Evolutionary conservation across 2,888 invertebrate genomes (phyloP), one percentile per base, ranked within the genome.

Genomic region (Dugesia japonica): DNA sequence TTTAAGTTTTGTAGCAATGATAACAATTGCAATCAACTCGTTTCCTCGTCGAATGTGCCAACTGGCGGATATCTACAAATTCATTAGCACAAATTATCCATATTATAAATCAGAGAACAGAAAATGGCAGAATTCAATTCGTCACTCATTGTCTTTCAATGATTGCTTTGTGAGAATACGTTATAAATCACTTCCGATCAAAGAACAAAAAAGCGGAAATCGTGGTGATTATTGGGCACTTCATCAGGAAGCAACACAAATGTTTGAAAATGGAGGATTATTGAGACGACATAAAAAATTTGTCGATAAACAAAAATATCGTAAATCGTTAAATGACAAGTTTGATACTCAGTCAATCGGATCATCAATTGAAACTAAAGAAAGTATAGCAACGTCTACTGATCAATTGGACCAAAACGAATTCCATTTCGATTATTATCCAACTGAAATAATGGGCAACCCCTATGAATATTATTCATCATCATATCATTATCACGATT

Each of bases 1-100:
- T n/a, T 4, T 56, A n/a, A 56, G 56, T 56, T 56, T 56, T n/a
- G 56, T 56, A 56, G 56, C 56, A 56, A 56, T 56, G 56, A 56
- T 56, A 13, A 56, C 56, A n/a, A 56, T 56, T 23, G 56, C 56
- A 4, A 56, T 56, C n/a, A 23, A 56, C n/a, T 56, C 56, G 7
- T 56, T n/a, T 56, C 56, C 56, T n/a, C 23, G 20, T n/a, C n/a
- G 23, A 23, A 56, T 56, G 56, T 56, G 56, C 17, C 56, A 56
- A 56, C 17, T 56, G n/a, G 4, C 56, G n/a, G 56, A 56, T n/a
- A 56, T 56, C n/a, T 56, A 56, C 23, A 56, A 56, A 56, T 56
- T 56, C 23, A 56, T 56, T n/a, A 56, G 56, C 56, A 13, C 56
- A 7, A 56, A 56, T 56, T 56, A 56, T 56, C n/a, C 56, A 1